Percentiles rank a stretch among this genome's conserved stretches.
Evolutionary conservation across 2,888 invertebrate genomes (phyloP).

Genomic region (Acrobeloides nanus): DNA sequence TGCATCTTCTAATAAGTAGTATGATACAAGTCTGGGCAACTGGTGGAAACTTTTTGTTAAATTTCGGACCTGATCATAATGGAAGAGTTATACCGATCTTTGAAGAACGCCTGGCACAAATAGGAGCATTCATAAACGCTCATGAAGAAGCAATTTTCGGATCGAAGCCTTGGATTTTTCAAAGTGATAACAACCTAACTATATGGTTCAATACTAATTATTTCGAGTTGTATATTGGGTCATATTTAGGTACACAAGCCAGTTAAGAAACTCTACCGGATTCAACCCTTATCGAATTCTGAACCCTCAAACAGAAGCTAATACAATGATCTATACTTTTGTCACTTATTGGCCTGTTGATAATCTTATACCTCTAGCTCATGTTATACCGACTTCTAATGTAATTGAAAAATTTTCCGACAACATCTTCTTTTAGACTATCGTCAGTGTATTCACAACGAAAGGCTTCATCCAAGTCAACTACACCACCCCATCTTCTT

Average conservation of each 20-base stretch:
- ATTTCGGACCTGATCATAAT: constrained; percentile 56
- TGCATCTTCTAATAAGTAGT: too few species aligned
- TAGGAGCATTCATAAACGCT: constrained; percentile 54
- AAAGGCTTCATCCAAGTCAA: constrained; percentile 15
- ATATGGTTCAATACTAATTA: constrained; percentile 45
- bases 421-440: too few species aligned
- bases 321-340: constrained; percentile 45
- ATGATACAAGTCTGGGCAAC: constrained; percentile 44
- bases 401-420: too few species aligned
- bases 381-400: constrained; percentile 29
- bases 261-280: constrained; percentile 14
- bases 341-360: constrained; percentile 27
- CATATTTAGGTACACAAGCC: constrained; percentile 33
- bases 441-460: constrained; percentile 33
- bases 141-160: constrained; percentile 58
- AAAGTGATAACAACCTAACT: constrained; percentile 59
- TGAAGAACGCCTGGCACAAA: constrained; percentile 56
- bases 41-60: constrained; percentile 50
- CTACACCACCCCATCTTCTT: too few species aligned
- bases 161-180: constrained; percentile 56
- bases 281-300: constrained; percentile 6
- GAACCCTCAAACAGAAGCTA: constrained; percentile 29
- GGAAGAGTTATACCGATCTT: constrained; percentile 57
- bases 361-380: constrained; percentile 23
- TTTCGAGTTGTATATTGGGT: constrained; percentile 56